Base-by-base conservation (phyloP, 2,113 vertebrate species). In the Copsychus sechellarum region DNA sequence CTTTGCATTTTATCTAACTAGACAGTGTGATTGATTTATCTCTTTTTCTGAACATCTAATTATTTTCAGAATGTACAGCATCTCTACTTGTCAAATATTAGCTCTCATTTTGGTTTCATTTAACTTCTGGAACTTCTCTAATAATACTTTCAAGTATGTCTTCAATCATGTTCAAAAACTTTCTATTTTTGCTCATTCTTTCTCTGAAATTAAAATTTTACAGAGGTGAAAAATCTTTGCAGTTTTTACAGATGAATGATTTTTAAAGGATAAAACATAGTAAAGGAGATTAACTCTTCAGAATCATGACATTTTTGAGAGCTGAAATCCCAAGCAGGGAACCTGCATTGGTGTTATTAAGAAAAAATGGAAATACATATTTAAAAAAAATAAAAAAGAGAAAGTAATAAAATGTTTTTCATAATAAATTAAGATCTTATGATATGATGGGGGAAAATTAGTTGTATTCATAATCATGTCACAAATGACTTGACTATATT, bases 131-230 rank as follows among this genome's bases (percentile, higher is more conserved):
- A 86, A 60, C 79, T 91, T 26, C 66, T 94, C 81, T 97, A 95
- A 95, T 95, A 90, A 86, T 86, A 93, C 74, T 58, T 93, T 88
- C 34, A 86, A 93, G 71, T 64, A 72, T 33, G 20, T 90, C 90
- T 92, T 96, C 88, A 92, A 86, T 96, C 93, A 96, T 73, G 40
- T 86, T 96, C 54, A 92, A 86, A 91, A 95, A n/a, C 42, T 70
- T 95, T 86, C 85, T 96, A 90, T 93, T 95, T 94, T 96, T 95
- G 60, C 54, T 88, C 1, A 0, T 80, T 95, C 82, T 80, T 93
- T 83, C 54, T 51, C 62, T 70, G 87, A 87, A 91, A 94, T 94
- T 92, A 94, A 95, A 92, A 80, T 95, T 94, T 94, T 94, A 90
- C 81, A 86, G 73, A 88, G 43, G 76, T 90, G 48, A 90, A 94